Percentiles rank a stretch among this genome's conserved stretches.
phyloP scores from a whole-genome alignment of 2,113 vertebrate species.

The Sarotherodon lohbergeri region DNA sequence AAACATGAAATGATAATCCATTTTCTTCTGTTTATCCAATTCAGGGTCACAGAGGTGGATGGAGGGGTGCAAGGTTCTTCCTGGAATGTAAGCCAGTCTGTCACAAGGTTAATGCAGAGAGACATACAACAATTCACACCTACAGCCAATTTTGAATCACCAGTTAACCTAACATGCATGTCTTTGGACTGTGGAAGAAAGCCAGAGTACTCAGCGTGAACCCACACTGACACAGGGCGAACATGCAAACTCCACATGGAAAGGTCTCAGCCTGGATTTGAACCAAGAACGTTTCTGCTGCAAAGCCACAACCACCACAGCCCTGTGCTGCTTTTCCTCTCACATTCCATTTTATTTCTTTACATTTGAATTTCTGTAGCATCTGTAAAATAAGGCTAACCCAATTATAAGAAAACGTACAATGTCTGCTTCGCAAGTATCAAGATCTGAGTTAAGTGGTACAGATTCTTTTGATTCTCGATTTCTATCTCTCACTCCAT shows the following conservation, averaged over 20 bases:
- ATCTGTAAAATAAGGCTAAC: not conserved
- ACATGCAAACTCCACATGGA: not conserved
- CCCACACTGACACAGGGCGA: not conserved
- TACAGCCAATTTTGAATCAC: not conserved
- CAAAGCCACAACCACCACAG: not conserved
- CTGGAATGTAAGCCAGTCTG: not conserved
- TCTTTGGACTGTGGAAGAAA: not conserved
- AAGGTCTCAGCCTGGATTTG: not conserved
- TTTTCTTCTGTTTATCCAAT: not conserved
- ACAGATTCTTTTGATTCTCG: not conserved
- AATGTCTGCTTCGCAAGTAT: not conserved
- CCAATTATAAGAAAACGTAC: not conserved
- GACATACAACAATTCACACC: not conserved
- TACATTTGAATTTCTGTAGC: not conserved
- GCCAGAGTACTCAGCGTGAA: not conserved
- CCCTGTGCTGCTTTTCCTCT: not conserved
- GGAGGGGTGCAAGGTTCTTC: not conserved
- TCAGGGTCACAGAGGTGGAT: not conserved
- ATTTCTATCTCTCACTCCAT: not conserved
- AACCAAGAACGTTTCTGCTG: not conserved
- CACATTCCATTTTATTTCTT: not conserved
- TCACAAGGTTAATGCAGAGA: not conserved
- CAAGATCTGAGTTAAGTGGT: not conserved
- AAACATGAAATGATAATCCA: not conserved
- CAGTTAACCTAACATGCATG: not conserved